Conservation (phyloP, 2,797 vertebrate genomes). For the Diplodus sargus region DNA sequence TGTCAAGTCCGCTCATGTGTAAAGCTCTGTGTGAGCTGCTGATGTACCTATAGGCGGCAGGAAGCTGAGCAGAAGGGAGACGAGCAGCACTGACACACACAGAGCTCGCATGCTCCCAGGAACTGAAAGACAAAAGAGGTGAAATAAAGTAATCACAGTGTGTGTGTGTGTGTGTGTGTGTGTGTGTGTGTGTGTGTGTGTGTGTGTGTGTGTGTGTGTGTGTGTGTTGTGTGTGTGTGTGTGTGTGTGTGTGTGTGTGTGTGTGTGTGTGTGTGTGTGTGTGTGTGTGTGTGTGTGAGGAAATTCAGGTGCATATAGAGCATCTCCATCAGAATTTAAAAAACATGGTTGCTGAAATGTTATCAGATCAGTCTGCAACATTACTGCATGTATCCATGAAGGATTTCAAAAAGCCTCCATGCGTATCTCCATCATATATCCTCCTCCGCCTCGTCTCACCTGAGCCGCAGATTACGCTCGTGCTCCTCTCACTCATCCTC, state of each 20-base stretch:
- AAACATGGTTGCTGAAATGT: neutral
- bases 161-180: no score
- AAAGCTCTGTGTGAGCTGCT: neutral
- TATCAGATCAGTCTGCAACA: neutral
- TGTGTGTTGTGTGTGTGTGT: neutral
- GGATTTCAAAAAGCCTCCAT: neutral
- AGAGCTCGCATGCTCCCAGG: conserved; percentile 26
- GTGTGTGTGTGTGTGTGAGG: neutral
- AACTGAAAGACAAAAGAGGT: conserved; percentile 9
- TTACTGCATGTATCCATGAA: neutral
- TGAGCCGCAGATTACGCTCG: conserved; percentile 15
- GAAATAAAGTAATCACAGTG: neutral
- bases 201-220: no score
- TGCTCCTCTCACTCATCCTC: neutral
- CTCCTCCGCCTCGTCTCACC: conserved; percentile 19
- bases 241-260: no score
- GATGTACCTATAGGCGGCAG: conserved; percentile 45
- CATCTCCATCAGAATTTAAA: neutral
- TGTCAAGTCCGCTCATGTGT: conserved; percentile 7
- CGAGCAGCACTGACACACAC: conserved; percentile 25
- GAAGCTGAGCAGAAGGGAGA: conserved; percentile 31
- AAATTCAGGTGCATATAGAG: neutral
- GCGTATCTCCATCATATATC: conserved; percentile 5
- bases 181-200: no score
- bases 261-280: no score